These are phyloP conservation scores for Thermophis baileyi DNA, from an alignment of 2,113 vertebrate genomes.

Conservation along the genomic window DNA sequence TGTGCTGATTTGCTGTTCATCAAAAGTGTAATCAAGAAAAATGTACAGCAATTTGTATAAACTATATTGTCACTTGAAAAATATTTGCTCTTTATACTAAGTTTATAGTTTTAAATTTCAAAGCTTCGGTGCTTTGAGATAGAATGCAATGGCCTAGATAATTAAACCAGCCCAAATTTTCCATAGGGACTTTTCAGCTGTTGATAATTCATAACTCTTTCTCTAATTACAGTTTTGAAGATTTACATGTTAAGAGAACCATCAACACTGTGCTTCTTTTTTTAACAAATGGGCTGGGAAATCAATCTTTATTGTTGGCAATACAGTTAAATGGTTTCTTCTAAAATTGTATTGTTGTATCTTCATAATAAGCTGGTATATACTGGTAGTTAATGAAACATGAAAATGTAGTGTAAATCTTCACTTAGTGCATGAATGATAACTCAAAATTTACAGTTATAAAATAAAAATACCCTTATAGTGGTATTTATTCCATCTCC, in stretches of 20 bases:
- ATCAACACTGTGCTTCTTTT: background rate
- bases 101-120: slow-evolving; percentile 11
- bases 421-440: slow-evolving; percentile 14
- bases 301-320: background rate
- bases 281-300: background rate
- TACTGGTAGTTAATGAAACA: slow-evolving; percentile 33
- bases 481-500: background rate
- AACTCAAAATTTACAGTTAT: background rate
- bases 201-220: slow-evolving; percentile 15
- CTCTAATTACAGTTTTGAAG: slow-evolving; percentile 11
- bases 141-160: slow-evolving; percentile 13
- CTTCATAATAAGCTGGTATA: background rate
- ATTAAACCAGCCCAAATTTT: slow-evolving; percentile 15
- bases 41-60: background rate
- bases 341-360: slow-evolving; percentile 14
- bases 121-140: background rate
- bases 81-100: background rate
- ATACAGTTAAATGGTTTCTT: background rate
- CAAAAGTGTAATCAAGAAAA: background rate
- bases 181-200: background rate
- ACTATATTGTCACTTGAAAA: background rate
- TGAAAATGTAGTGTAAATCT: slow-evolving; percentile 32
- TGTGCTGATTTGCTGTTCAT: background rate
- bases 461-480: background rate
- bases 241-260: background rate